Evolutionary conservation across 2,797 vertebrate species (phyloP).

Genomic region (Enteromius trimaculatus): DNA sequence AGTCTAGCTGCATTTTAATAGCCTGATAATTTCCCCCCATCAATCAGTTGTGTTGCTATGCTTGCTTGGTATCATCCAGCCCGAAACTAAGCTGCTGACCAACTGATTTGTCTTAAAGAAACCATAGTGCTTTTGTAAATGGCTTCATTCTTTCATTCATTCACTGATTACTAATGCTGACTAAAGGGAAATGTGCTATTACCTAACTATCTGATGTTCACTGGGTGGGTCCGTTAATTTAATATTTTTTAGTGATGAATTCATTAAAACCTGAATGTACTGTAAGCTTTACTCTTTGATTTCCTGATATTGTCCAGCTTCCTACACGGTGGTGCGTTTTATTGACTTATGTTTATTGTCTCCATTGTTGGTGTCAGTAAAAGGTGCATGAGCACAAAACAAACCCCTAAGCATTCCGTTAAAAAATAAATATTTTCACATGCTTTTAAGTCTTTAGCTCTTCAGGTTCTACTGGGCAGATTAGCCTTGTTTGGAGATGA

Average conservation of each 20-base stretch:
- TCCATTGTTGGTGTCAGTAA: background rate
- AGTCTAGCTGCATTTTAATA: background rate
- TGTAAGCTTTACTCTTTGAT: background rate
- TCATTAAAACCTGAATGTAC: background rate
- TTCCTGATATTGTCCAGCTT: background rate
- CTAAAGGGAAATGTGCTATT: background rate
- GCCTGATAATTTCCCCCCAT: background rate
- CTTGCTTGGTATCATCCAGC: background rate
- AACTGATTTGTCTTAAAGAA: background rate
- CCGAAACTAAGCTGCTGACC: background rate
- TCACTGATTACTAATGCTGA: background rate
- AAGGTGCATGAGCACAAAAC: background rate
- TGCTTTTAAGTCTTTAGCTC: background rate
- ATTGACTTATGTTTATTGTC: background rate
- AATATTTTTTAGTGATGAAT: background rate
- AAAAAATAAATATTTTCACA: too few relatives aligned
- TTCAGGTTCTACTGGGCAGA: constrained; percentile 6
- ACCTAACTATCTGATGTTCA: background rate
- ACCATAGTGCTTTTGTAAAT: background rate
- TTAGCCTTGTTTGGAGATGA: background rate
- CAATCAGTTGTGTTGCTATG: too few relatives aligned
- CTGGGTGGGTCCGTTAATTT: background rate
- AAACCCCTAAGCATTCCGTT: background rate
- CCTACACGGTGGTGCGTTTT: background rate
- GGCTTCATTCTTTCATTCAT: background rate